phyloP scores from a whole-genome alignment of 2,888 invertebrate species.

The Incurvaria masculella region DNA sequence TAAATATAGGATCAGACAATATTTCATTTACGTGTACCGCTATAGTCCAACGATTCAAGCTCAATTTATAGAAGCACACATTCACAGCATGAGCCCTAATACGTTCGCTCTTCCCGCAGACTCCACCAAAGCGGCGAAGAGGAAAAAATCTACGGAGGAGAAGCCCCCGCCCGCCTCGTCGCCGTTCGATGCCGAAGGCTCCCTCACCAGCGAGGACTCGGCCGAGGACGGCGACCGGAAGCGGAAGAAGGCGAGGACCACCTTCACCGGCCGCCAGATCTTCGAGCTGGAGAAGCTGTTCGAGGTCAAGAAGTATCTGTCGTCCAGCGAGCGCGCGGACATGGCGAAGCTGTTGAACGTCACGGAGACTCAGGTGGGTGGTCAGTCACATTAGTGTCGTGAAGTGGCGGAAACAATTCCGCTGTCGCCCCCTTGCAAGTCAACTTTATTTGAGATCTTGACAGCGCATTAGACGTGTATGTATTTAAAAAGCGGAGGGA shows the following conservation, averaged over 20 bases:
- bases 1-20: no score
- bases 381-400: background rate
- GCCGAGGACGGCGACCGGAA: slow-evolving; percentile 24
- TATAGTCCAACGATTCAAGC: no score
- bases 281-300: slow-evolving; percentile 96
- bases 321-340: slow-evolving; percentile 90
- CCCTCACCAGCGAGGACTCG: slow-evolving; percentile 41
- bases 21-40: no score
- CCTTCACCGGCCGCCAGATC: slow-evolving; percentile 94
- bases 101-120: slow-evolving; percentile 28
- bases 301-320: slow-evolving; percentile 93
- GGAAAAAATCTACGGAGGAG: slow-evolving; percentile 49
- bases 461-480: no score
- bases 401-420: no score
- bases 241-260: slow-evolving; percentile 85
- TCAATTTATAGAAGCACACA: no score
- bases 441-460: no score
- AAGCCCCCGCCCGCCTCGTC: slow-evolving; percentile 26
- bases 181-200: slow-evolving; percentile 42
- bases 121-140: slow-evolving; percentile 38
- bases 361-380: slow-evolving; percentile 88
- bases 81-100: no score
- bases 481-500: no score
- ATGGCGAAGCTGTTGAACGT: slow-evolving; percentile 93
- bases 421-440: no score